phyloP scores from a whole-genome alignment of 2,797 vertebrate species.

The Esox masquinongy region DNA sequence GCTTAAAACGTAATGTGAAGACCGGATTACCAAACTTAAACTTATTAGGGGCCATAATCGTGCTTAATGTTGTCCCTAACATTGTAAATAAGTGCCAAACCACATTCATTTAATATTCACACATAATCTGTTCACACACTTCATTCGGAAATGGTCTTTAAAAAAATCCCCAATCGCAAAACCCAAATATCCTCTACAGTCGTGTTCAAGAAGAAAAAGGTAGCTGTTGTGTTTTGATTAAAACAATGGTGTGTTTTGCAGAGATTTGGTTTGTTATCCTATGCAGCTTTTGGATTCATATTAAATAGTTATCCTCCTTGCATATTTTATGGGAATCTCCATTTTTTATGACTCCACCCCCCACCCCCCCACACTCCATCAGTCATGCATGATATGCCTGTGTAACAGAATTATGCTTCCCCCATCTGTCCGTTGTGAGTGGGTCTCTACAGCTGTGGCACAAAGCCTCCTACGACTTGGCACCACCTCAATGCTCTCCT shows the following conservation, averaged over 20 bases:
- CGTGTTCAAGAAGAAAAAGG: not conserved
- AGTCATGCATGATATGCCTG: not conserved
- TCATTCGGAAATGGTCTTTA: constrained; percentile 5
- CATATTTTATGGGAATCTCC: not conserved
- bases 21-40: constrained; percentile 17
- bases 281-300: not conserved
- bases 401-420: constrained; percentile 14
- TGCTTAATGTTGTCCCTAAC: constrained; percentile 29
- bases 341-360: not conserved
- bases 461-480: constrained; percentile 14
- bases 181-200: not conserved
- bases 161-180: not conserved
- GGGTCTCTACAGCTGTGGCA: constrained; percentile 20
- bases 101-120: constrained; percentile 18
- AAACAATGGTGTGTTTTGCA: not conserved
- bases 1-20: no score
- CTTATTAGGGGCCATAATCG: constrained; percentile 20
- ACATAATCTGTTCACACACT: constrained; percentile 23
- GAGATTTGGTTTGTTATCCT: not conserved
- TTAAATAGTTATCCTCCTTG: not conserved
- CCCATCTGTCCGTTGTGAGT: constrained; percentile 32
- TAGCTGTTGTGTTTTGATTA: not conserved
- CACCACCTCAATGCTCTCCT: constrained; percentile 9
- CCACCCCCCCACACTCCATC: not conserved
- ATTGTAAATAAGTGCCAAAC: constrained; percentile 29